These are phyloP conservation scores for Dicentrarchus labrax DNA, from an alignment of 2,113 vertebrate genomes.

Conservation along the genomic window DNA sequence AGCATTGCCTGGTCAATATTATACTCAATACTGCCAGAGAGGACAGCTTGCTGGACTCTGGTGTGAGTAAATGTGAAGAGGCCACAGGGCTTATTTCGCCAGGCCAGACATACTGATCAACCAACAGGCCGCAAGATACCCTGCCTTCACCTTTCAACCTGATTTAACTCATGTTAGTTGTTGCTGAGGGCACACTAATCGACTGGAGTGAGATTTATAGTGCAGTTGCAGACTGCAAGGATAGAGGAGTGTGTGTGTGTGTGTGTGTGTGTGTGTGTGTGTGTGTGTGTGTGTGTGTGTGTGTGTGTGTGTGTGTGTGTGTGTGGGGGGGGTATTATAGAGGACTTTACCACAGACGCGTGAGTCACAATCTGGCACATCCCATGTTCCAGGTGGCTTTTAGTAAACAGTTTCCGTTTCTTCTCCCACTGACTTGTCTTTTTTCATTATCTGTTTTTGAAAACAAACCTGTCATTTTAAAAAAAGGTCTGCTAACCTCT, in stretches of 20 bases:
- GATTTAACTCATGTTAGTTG: constrained; percentile 78
- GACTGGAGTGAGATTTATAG: constrained; percentile 77
- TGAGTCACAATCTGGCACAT: constrained; percentile 77
- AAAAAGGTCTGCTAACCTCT: constrained; percentile 53
- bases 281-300: too few species aligned
- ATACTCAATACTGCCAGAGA: constrained; percentile 45
- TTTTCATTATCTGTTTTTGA: constrained; percentile 65
- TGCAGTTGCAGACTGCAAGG: constrained; percentile 55
- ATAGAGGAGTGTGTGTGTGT: background rate
- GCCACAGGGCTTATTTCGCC: constrained; percentile 57
- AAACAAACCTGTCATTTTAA: constrained; percentile 55
- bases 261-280: too few species aligned
- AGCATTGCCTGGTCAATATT: constrained; percentile 58
- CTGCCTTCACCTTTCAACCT: constrained; percentile 67
- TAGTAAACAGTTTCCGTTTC: constrained; percentile 65
- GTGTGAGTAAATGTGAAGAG: constrained; percentile 66
- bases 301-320: too few species aligned
- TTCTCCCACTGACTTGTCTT: constrained; percentile 60
- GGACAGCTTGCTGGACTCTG: constrained; percentile 26
- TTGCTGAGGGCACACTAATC: constrained; percentile 79
- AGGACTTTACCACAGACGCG: constrained; percentile 57
- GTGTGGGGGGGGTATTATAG: constrained; percentile 48
- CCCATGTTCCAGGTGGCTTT: constrained; percentile 73
- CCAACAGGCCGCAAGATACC: constrained; percentile 59
- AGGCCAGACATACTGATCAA: constrained; percentile 62